These are phyloP conservation scores for Zaprionus ghesquierei DNA, from an alignment of 1,140 invertebrate genomes.

Conservation along the genomic window DNA sequence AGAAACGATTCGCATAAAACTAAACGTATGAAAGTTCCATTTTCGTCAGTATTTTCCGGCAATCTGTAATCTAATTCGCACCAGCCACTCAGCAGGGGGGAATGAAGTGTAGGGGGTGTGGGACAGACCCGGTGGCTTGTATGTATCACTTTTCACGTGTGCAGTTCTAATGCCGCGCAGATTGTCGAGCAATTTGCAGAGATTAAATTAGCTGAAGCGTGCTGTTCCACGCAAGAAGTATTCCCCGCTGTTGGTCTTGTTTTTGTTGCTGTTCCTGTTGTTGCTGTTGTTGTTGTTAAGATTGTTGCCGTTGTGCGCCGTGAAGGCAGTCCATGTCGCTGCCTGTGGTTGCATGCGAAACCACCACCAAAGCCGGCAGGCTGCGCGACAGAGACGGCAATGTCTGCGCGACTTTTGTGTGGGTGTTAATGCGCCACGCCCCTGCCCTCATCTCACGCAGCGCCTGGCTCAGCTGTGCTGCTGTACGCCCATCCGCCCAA, in stretches of 20 bases:
- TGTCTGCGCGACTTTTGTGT: conserved; percentile 48
- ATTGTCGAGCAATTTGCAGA: conserved; percentile 82
- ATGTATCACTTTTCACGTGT: conserved; percentile 66
- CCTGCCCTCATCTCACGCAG: conserved; percentile 34
- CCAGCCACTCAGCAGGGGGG: conserved; percentile 41
- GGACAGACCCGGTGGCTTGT: background rate
- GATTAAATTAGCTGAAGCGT: conserved; percentile 82
- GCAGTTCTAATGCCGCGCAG: conserved; percentile 68
- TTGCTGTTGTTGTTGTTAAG: conserved; percentile 43
- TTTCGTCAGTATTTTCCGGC: conserved; percentile 22
- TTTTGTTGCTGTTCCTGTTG: conserved; percentile 31
- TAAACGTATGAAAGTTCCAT: conserved; percentile 39
- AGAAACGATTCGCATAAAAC: conserved; percentile 38
- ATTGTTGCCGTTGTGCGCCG: conserved; percentile 9
- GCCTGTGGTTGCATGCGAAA: conserved; percentile 63
- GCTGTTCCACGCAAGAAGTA: conserved; percentile 49
- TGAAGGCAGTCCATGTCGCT: conserved; percentile 21
- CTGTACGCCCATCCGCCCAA: conserved; percentile 1
- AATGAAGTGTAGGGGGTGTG: background rate
- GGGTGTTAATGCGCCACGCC: conserved; percentile 68
- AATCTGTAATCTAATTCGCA: conserved; percentile 66
- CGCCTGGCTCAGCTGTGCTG: conserved; percentile 14
- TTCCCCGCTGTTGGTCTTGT: conserved; percentile 7
- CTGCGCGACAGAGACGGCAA: conserved; percentile 18
- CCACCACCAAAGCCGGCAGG: conserved; percentile 50